Conservation (phyloP, 2,113 vertebrate genomes). For the Podilymbus podiceps region DNA sequence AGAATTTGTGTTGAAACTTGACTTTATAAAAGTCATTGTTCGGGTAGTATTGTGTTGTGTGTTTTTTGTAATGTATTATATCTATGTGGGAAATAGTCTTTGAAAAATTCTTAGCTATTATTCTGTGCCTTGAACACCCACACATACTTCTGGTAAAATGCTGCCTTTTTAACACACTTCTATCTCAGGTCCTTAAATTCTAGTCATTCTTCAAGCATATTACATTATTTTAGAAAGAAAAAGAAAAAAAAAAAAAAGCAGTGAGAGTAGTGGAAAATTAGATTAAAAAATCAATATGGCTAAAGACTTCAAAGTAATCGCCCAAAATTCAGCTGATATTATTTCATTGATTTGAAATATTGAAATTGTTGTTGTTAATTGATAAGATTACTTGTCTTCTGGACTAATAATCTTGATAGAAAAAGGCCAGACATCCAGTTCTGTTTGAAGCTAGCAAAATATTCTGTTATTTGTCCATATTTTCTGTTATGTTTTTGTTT, state of each 20-base stretch:
- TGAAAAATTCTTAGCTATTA: background rate
- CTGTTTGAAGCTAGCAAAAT: background rate
- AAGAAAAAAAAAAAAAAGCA: accelerated
- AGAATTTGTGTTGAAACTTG: background rate
- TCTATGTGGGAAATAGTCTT: background rate
- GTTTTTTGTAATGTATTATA: background rate
- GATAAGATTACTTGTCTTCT: background rate
- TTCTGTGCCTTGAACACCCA: background rate
- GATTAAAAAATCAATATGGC: background rate
- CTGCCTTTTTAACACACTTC: background rate
- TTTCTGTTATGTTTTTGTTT: background rate
- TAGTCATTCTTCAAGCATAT: background rate
- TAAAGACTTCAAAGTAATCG: background rate
- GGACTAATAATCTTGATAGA: background rate
- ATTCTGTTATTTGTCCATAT: background rate
- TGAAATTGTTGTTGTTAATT: background rate
- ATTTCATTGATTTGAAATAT: background rate
- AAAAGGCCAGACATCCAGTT: background rate
- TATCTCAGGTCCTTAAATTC: background rate
- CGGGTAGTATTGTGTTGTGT: background rate
- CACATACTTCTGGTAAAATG: background rate
- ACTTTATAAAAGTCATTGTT: background rate
- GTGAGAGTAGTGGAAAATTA: background rate
- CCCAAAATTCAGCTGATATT: background rate
- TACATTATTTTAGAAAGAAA: background rate